Percentiles rank a stretch among this genome's conserved stretches.
phyloP scores from a whole-genome alignment of 2,113 vertebrate species.

The Nothoprocta perdicaria region DNA sequence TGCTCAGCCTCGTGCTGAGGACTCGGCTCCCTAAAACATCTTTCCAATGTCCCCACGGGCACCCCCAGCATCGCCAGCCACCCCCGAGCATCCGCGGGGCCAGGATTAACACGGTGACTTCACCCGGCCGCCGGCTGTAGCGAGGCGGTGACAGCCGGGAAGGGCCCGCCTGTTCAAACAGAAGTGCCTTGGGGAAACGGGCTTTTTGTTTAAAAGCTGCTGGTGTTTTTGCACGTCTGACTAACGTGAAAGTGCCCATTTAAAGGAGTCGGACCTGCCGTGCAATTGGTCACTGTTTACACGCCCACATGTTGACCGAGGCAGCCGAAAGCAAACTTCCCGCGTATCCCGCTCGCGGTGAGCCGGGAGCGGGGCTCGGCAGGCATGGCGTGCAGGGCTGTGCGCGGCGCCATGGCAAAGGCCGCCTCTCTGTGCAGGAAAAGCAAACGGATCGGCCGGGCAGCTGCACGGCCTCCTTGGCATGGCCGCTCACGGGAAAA shows the following conservation, averaged over 20 bases:
- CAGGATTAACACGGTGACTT: background rate
- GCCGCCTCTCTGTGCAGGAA: conserved; percentile 39
- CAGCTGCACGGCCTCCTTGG: background rate
- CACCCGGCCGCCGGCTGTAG: background rate
- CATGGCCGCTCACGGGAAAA: conserved; percentile 12
- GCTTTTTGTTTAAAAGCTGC: conserved; percentile 62
- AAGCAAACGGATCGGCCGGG: background rate
- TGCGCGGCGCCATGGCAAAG: conserved; percentile 16
- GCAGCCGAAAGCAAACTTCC: conserved; percentile 75
- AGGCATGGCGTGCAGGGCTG: conserved; percentile 16
- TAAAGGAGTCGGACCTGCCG: conserved; percentile 41
- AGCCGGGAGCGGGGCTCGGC: conserved; percentile 42
- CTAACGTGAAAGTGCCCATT: conserved; percentile 77
- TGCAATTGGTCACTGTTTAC: conserved; percentile 67
- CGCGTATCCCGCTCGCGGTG: conserved; percentile 61
- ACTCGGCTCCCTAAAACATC: background rate
- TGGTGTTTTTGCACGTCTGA: conserved; percentile 68
- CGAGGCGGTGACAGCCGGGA: background rate
- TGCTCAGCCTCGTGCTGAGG: rapidly evolving
- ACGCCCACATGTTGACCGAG: conserved; percentile 60
- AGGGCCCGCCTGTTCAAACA: conserved; percentile 46
- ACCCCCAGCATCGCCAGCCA: background rate
- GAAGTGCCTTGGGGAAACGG: conserved; percentile 63
- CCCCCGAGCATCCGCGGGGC: no score
- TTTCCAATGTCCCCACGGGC: no score